phyloP scores from a whole-genome alignment of 2,797 vertebrate species.

The Antennarius maculatus region DNA sequence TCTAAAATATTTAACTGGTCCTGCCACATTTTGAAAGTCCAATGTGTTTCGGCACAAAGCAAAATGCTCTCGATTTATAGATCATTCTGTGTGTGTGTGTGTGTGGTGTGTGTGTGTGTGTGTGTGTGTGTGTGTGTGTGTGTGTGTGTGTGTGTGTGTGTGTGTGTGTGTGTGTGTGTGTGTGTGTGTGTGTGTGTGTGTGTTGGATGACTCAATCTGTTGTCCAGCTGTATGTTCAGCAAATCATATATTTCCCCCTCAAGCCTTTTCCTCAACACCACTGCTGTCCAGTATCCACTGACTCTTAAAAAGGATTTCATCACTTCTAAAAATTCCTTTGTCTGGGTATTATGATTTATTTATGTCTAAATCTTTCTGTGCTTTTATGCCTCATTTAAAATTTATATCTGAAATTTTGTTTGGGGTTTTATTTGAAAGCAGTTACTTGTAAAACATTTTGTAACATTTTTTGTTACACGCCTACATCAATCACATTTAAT shows the following conservation, averaged over 20 bases:
- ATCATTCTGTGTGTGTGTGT: conserved; percentile 16
- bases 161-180: not conserved
- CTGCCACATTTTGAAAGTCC: not conserved
- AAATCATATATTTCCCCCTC: conserved; percentile 14
- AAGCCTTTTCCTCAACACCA: conserved; percentile 1
- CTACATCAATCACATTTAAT: conserved; percentile 54
- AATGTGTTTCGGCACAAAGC: conserved; percentile 13
- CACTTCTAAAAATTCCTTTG: conserved; percentile 19
- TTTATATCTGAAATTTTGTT: conserved; percentile 31
- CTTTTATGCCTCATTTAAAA: conserved; percentile 30
- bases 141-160: no score
- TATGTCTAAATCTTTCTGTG: conserved; percentile 22
- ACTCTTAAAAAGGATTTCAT: conserved; percentile 17
- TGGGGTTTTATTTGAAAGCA: conserved; percentile 42
- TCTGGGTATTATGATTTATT: conserved; percentile 26
- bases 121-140: not conserved
- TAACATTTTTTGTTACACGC: conserved; percentile 34
- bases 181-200: no score
- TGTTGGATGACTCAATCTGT: conserved; percentile 20
- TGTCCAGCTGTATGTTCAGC: conserved; percentile 20
- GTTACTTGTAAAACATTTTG: conserved; percentile 45
- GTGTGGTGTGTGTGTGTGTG: not conserved
- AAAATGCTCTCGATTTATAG: conserved; percentile 35
- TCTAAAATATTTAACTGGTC: not conserved
- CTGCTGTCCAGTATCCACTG: conserved; percentile 4